These are phyloP conservation scores for Syrmaticus mikado DNA, from an alignment of 2,113 vertebrate genomes.

Conservation along the genomic window DNA sequence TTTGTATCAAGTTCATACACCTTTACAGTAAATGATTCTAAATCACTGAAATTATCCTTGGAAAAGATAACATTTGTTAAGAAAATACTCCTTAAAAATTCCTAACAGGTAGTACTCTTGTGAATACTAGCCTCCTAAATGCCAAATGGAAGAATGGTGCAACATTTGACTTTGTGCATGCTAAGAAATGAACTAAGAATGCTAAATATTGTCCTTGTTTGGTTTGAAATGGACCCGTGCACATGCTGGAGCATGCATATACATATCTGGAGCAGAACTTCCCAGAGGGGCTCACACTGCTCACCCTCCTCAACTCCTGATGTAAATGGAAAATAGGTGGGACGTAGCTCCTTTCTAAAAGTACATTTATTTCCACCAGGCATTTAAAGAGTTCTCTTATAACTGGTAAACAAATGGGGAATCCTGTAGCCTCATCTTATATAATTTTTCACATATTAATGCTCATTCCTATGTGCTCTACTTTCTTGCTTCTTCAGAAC, in stretches of 20 bases:
- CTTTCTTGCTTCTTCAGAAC: neutral
- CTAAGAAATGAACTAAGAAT: neutral
- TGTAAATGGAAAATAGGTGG: neutral
- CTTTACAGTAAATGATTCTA: neutral
- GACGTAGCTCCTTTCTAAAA: neutral
- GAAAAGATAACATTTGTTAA: neutral
- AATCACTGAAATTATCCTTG: neutral
- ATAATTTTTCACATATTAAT: neutral
- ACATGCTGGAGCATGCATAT: fast-evolving
- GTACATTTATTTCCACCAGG: neutral
- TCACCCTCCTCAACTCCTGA: neutral
- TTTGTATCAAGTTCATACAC: neutral
- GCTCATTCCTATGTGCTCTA: neutral
- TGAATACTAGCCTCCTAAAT: neutral
- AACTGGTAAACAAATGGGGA: neutral
- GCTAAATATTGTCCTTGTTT: conserved; percentile 7
- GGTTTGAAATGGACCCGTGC: neutral
- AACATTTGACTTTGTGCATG: neutral
- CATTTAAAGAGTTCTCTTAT: neutral
- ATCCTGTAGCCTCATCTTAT: neutral
- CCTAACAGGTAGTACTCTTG: neutral
- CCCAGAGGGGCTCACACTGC: neutral
- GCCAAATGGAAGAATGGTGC: neutral
- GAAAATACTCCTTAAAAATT: neutral
- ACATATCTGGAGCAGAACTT: neutral